These are phyloP conservation scores for Amaurobius ferox DNA, from an alignment of 2,888 invertebrate species.

Conservation along the genomic window DNA sequence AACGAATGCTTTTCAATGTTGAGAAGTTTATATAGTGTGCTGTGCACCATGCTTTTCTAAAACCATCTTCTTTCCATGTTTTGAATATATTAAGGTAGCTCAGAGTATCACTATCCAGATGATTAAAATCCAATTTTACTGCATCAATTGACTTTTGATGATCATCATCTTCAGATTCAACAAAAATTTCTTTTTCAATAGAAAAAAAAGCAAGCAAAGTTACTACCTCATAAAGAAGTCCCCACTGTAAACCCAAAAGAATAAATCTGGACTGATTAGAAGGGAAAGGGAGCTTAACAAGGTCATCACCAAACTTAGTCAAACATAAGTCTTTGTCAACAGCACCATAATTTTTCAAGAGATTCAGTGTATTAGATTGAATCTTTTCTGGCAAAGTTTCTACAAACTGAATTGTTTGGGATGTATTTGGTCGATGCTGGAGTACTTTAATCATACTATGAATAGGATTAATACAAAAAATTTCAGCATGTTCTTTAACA, in stretches of 20 bases:
- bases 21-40: conserved; percentile 24
- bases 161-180: conserved; percentile 3
- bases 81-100: conserved; percentile 41
- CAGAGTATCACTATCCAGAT: conserved; percentile 49
- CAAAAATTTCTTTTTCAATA: conserved; percentile 24
- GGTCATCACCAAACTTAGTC: conserved; percentile 44
- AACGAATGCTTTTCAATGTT: conserved; percentile 28
- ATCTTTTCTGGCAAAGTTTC: conserved; percentile 29
- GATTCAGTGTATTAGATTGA: conserved; percentile 22
- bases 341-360: conserved; percentile 30
- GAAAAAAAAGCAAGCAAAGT: conserved; percentile 51
- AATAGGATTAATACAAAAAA: conserved; percentile 42
- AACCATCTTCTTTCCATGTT: conserved; percentile 30
- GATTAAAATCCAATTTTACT: conserved; percentile 28
- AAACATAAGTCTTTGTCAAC: conserved; percentile 26
- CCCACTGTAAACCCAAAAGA: conserved; percentile 47
- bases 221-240: conserved; percentile 44
- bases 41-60: conserved; percentile 30
- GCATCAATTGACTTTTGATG: conserved; percentile 33
- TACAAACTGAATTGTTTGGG: conserved; percentile 33
- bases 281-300: conserved; percentile 44
- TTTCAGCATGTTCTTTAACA: conserved; percentile 39
- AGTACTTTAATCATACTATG: conserved; percentile 51
- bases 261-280: conserved; percentile 44
- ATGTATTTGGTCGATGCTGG: conserved; percentile 17